phyloP scores from a whole-genome alignment of 2,888 invertebrate genomes.

The Pristionchus mayeri region DNA sequence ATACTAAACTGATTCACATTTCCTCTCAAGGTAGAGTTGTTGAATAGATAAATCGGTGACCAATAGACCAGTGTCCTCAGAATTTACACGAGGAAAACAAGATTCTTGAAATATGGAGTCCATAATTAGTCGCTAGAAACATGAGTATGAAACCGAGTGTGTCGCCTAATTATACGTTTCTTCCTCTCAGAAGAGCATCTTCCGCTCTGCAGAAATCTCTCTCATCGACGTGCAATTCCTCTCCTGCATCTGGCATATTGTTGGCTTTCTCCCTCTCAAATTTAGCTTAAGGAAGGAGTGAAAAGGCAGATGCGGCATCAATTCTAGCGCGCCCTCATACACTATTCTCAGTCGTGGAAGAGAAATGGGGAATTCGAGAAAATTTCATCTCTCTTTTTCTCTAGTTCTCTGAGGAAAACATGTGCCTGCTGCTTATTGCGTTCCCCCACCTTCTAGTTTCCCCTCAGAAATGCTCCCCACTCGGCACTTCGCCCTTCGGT shows the following conservation, averaged over 20 bases:
- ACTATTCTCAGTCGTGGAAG: not conserved
- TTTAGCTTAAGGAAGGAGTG: not conserved
- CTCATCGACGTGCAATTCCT: not conserved
- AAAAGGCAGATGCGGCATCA: not conserved
- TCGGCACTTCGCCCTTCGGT: not conserved
- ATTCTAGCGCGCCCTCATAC: not conserved
- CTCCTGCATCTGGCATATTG: not conserved
- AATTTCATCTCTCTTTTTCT: not conserved
- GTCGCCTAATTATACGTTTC: not conserved
- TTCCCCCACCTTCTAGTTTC: not conserved
- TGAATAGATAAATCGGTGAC: not conserved
- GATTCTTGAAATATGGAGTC: not conserved
- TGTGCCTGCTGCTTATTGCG: not conserved
- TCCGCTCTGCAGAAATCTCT: too few species aligned
- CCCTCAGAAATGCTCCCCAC: not conserved
- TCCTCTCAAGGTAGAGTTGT: not conserved
- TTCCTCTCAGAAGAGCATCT: not conserved
- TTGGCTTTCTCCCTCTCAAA: not conserved
- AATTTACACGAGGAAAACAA: constrained; percentile 3
- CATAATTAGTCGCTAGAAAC: not conserved
- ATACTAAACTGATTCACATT: not conserved
- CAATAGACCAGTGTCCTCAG: not conserved
- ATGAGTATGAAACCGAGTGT: not conserved
- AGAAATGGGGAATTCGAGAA: not conserved
- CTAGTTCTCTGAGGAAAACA: constrained; percentile 15